A percentile compares a stretch with the other conserved stretches of the same genome.
phyloP scores from a whole-genome alignment of 2,888 invertebrate species.

The Eustalomyia histrio region DNA sequence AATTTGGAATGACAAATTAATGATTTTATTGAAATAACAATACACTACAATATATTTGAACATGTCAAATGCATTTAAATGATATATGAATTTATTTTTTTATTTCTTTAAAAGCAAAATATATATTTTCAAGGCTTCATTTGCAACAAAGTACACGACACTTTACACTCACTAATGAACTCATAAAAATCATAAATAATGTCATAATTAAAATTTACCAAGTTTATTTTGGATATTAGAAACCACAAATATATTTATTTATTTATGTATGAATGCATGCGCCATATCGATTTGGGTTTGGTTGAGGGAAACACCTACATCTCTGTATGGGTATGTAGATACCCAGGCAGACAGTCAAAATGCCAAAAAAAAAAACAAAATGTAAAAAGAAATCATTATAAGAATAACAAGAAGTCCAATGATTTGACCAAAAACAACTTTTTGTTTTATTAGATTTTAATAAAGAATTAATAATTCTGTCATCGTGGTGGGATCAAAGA shows the following conservation, averaged over 20 bases:
- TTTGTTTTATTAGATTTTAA: slow-evolving; percentile 49
- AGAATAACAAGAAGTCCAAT: slow-evolving; percentile 53
- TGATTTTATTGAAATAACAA: slow-evolving; percentile 62
- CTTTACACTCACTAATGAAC: slow-evolving; percentile 65
- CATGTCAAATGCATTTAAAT: slow-evolving; percentile 51
- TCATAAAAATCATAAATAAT: slow-evolving; percentile 66
- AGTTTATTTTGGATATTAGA: slow-evolving; percentile 51
- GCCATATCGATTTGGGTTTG: slow-evolving; percentile 46
- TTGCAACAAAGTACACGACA: slow-evolving; percentile 55
- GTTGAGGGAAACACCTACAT: slow-evolving; percentile 49
- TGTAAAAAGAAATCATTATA: slow-evolving; percentile 24
- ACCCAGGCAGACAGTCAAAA: not conserved
- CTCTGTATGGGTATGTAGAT: not conserved
- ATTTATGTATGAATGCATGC: not conserved
- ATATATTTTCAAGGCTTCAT: slow-evolving; percentile 59
- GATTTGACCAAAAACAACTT: slow-evolving; percentile 46
- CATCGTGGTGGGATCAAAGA: slow-evolving; percentile 52
- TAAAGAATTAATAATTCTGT: slow-evolving; percentile 63
- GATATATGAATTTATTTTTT: slow-evolving; percentile 47
- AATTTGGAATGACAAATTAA: slow-evolving; percentile 63
- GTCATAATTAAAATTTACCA: slow-evolving; percentile 64
- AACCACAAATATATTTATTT: too few relatives aligned
- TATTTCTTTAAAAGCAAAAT: not conserved
- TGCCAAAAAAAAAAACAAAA: not conserved
- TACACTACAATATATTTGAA: slow-evolving; percentile 50